A percentile compares a stretch with the other conserved stretches of the same genome.
phyloP scores from a whole-genome alignment of 2,888 invertebrate genomes.

The Galeopsomyia nigrocyanea region DNA sequence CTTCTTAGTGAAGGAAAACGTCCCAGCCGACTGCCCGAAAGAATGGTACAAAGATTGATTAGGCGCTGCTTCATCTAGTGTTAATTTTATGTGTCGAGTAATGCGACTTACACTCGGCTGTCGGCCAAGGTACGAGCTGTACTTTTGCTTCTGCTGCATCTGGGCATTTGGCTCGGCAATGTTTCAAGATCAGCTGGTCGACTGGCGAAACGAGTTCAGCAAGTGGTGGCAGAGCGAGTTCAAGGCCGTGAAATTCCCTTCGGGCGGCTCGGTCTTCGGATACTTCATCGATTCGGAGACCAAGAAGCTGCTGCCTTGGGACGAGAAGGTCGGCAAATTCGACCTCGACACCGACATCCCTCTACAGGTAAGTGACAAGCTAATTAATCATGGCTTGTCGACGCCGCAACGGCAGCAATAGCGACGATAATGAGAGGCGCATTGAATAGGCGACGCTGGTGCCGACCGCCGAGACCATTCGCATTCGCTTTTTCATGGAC shows the following conservation, averaged over 20 bases:
- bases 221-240: constrained; percentile 97
- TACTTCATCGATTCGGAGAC: constrained; percentile 90
- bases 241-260: constrained; percentile 90
- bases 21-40: constrained; percentile 90
- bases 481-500: constrained; percentile 90
- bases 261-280: constrained; percentile 86
- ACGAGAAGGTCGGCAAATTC: constrained; percentile 82
- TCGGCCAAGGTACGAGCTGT: constrained; percentile 81
- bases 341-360: constrained; percentile 90
- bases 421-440: neutral
- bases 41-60: constrained; percentile 76
- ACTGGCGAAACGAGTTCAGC: constrained; percentile 94
- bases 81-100: too few species aligned
- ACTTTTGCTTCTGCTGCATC: constrained; percentile 90
- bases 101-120: too few species aligned
- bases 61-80: too few species aligned
- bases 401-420: too few species aligned
- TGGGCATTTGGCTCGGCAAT: constrained; percentile 96
- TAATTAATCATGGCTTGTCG: too few species aligned
- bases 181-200: constrained; percentile 91
- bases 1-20: constrained; percentile 82
- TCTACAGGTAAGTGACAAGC: constrained; percentile 79
- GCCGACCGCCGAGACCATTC: constrained; percentile 90
- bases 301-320: constrained; percentile 90
- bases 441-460: constrained; percentile 80